These are phyloP conservation scores for Bibio marci DNA, from an alignment of 2,888 invertebrate genomes.

Conservation along the genomic window DNA sequence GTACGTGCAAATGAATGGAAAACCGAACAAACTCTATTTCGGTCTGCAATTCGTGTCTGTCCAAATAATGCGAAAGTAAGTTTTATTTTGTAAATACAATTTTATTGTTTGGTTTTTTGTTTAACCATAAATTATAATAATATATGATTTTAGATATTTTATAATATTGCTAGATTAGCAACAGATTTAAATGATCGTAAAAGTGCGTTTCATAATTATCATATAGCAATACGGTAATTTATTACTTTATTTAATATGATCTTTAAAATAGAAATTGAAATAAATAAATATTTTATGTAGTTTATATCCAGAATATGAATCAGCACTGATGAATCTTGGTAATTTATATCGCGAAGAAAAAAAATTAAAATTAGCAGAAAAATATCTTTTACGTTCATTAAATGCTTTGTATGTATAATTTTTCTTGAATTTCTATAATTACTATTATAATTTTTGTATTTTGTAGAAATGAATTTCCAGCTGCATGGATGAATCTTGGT, in stretches of 20 bases:
- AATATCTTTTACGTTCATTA: slow-evolving; percentile 53
- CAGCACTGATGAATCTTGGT: slow-evolving; percentile 87
- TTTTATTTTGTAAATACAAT: slow-evolving; percentile 18
- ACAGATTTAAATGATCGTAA: slow-evolving; percentile 51
- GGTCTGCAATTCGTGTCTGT: slow-evolving; percentile 69
- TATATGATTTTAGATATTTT: slow-evolving; percentile 27
- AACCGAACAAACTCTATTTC: slow-evolving; percentile 59
- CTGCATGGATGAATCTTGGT: slow-evolving; percentile 98
- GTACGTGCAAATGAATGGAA: slow-evolving; percentile 64
- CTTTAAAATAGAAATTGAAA: no score
- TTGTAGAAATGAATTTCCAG: slow-evolving; percentile 66
- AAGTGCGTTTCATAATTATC: slow-evolving; percentile 62
- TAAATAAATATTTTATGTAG: slow-evolving; percentile 31
- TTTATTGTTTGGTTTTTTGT: no score
- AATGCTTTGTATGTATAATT: slow-evolving; percentile 23
- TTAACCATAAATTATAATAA: slow-evolving; percentile 2
- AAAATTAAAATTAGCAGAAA: slow-evolving; percentile 50
- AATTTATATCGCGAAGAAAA: slow-evolving; percentile 63
- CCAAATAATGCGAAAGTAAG: slow-evolving; percentile 85
- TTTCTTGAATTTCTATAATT: slow-evolving; percentile 5
- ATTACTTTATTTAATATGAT: no score
- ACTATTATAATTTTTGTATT: not conserved
- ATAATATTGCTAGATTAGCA: slow-evolving; percentile 81
- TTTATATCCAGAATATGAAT: slow-evolving; percentile 67
- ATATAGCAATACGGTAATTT: slow-evolving; percentile 49